Conservation (phyloP, 2,113 vertebrate species). For the Archocentrus centrarchus region DNA sequence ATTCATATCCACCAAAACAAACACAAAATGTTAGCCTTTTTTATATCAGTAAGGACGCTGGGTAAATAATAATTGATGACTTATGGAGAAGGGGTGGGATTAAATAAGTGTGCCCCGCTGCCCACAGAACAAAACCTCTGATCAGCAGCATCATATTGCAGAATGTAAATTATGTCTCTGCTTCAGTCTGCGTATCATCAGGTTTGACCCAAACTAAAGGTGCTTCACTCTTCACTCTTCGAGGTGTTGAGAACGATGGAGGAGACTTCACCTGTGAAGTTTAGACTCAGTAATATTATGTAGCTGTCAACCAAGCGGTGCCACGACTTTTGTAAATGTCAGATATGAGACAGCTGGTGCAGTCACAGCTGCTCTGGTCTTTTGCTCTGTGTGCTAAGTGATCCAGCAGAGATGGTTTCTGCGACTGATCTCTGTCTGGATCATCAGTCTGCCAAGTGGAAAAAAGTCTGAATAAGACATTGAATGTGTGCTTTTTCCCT, state of each 20-base stretch:
- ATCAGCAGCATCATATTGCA: not conserved
- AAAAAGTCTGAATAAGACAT: constrained; percentile 67
- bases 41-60: not conserved
- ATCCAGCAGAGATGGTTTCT: constrained; percentile 50
- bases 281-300: constrained; percentile 8
- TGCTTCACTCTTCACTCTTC: not conserved
- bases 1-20: not conserved
- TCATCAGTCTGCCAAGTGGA: constrained; percentile 54
- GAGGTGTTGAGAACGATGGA: not conserved
- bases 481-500: constrained; percentile 23
- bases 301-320: not conserved
- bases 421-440: constrained; percentile 48
- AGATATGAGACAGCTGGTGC: constrained; percentile 19
- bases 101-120: not conserved
- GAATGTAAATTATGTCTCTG: not conserved
- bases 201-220: not conserved
- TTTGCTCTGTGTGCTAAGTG: constrained; percentile 40
- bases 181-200: not conserved
- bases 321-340: constrained; percentile 1
- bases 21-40: not conserved
- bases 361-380: constrained; percentile 38
- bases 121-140: not conserved
- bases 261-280: not conserved
- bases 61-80: not conserved
- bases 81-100: not conserved